Conservation (phyloP, 2,888 invertebrate species). For the Leucozona laternaria region DNA sequence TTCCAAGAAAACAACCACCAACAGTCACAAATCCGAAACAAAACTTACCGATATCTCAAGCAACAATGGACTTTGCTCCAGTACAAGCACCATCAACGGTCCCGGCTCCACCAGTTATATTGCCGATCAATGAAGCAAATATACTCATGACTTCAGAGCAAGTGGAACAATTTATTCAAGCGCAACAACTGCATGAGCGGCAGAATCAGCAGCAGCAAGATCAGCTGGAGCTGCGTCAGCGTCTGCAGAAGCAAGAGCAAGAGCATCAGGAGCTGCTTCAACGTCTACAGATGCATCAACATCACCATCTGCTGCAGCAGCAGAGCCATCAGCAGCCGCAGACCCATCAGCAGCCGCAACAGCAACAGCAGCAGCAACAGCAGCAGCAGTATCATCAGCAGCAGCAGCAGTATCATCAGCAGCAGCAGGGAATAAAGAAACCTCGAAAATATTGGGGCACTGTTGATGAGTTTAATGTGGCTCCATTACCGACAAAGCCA, state of each 20-base stretch:
- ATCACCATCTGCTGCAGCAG: not conserved
- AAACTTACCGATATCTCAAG: not conserved
- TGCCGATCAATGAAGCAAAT: not conserved
- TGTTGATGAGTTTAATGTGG: constrained; percentile 58
- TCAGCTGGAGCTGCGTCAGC: not conserved
- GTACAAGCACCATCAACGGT: not conserved
- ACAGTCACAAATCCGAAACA: not conserved
- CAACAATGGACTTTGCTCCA: not conserved
- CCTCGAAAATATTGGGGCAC: constrained; percentile 64
- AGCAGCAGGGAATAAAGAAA: constrained; percentile 6
- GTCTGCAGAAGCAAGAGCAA: not conserved
- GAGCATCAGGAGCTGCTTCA: not conserved
- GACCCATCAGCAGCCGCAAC: not conserved
- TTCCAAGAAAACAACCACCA: not conserved
- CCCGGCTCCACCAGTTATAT: not conserved
- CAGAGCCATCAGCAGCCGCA: not conserved
- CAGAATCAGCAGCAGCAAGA: not conserved
- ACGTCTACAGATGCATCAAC: not conserved
- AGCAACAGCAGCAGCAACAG: not conserved
- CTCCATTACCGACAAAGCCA: not conserved
- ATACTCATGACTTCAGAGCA: not conserved
- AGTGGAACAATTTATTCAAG: not conserved
- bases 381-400: not conserved
- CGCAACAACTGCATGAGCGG: not conserved
- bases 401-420: not conserved